Percentiles rank a stretch among this genome's conserved stretches.
Conservation (phyloP, 1,140 invertebrate genomes). For the Nymphalis io region DNA sequence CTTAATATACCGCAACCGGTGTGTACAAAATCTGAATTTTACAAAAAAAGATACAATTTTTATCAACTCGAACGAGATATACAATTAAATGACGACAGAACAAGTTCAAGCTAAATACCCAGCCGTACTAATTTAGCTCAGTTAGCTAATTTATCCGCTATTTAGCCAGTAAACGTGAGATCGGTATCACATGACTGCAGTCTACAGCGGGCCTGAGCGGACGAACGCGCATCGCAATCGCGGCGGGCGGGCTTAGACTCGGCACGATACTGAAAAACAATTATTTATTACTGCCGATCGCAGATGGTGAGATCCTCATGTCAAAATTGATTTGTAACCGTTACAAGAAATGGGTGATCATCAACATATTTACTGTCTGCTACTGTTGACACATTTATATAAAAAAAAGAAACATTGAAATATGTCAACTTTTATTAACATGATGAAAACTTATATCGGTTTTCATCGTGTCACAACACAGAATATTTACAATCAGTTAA, state of each 20-base stretch:
- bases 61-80: neutral
- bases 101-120: slow-evolving; percentile 11
- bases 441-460: no score
- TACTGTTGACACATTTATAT: slow-evolving; percentile 1
- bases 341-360: neutral
- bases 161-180: slow-evolving; percentile 76
- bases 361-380: neutral
- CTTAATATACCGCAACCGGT: neutral
- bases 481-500: no score
- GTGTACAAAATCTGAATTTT: no score
- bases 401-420: neutral
- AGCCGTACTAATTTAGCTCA: slow-evolving; percentile 66
- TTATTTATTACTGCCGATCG: slow-evolving; percentile 54
- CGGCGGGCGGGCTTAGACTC: slow-evolving; percentile 59
- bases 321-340: neutral
- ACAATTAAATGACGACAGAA: slow-evolving; percentile 9
- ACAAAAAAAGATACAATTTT: neutral
- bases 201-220: slow-evolving; percentile 33
- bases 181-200: slow-evolving; percentile 63
- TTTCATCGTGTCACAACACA: no score
- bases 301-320: slow-evolving; percentile 15
- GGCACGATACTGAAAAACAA: slow-evolving; percentile 55
- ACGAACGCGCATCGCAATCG: slow-evolving; percentile 54
- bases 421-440: no score
- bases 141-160: slow-evolving; percentile 77